Base-by-base conservation (phyloP, 2,797 vertebrate species). In the Dromococcyx pavoninus region DNA sequence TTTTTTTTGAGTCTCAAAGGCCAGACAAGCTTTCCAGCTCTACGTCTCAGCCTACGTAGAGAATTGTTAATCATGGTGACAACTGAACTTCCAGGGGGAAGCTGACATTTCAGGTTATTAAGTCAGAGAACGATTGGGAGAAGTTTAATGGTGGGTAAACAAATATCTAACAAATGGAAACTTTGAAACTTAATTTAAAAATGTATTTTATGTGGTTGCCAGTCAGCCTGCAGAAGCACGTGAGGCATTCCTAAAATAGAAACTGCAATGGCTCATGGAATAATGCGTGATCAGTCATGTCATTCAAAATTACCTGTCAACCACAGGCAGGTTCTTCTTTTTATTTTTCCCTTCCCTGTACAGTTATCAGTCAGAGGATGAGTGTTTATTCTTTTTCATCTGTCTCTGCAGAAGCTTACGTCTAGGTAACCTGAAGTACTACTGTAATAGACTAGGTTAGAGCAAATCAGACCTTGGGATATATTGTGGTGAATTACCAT, bases 241-340 rank as follows among this genome's bases (percentile, higher is more conserved):
- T 70, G 91, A 96, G 66, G 60, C 48, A 4, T 89, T 95, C 89
- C 86, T 84, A 37, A 92, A 96, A 91, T 77, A 94, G 95, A 88
- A 91, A 72, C 80, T 50, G 71, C 0, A 2, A 76, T 0, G 3
- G 84, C 86, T 94, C 16, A 3, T 73, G 86, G 84, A 89, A 60
- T 66, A 82, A 91, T 43, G 64, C 64, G 7, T 94, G 92, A 96
- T 95, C 91, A 66, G 74, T 94, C 95, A 72, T 81, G 92, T 90
- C 78, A 79, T 56, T 92, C 96, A 94, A 60, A 91, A 93, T 92
- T 92, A 94, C 88, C 93, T 95, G 95, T 83, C 79, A 95, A 3
- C 91, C 65, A 54, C 84, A 77, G 73, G 76, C 91, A 88, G 78
- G 88, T 82, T 56, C 12, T 69, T 22, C 2, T 11, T 21, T 51